Conservation (phyloP, 1,140 invertebrate genomes). For the Drosophila auraria region DNA sequence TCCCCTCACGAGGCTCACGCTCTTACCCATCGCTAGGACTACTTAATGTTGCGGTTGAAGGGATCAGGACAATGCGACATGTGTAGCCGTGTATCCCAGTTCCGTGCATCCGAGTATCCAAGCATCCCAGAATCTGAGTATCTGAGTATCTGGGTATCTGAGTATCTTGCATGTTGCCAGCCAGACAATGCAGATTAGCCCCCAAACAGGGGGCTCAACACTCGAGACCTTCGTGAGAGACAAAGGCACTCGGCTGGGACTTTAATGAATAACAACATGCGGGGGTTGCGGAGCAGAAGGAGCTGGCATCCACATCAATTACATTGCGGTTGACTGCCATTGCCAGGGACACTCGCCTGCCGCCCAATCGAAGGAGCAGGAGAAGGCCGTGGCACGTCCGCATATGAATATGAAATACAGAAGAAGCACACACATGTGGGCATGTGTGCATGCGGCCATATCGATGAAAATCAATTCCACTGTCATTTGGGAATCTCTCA, state of each 20-base stretch:
- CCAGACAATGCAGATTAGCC: constrained; percentile 74
- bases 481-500: constrained; percentile 62
- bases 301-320: constrained; percentile 59
- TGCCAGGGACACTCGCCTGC: constrained; percentile 28
- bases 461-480: constrained; percentile 68
- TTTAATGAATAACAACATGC: constrained; percentile 71
- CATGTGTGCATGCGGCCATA: constrained; percentile 38
- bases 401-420: constrained; percentile 63
- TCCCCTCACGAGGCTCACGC: constrained; percentile 1
- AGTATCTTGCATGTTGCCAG: constrained; percentile 40
- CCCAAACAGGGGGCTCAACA: constrained; percentile 18
- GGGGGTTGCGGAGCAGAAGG: constrained; percentile 11
- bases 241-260: constrained; percentile 63
- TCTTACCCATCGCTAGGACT: constrained; percentile 16
- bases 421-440: constrained; percentile 10
- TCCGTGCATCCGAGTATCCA: constrained; percentile 3
- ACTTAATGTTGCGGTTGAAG: constrained; percentile 45
- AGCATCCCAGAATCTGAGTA: background rate
- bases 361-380: constrained; percentile 4
- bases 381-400: constrained; percentile 31
- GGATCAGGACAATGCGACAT: constrained; percentile 56
- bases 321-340: constrained; percentile 44
- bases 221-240: constrained; percentile 49
- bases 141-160: constrained; percentile 4
- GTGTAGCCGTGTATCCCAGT: constrained; percentile 39